phyloP scores from a whole-genome alignment of 2,797 vertebrate genomes.

The Sebastes trivittatus region DNA sequence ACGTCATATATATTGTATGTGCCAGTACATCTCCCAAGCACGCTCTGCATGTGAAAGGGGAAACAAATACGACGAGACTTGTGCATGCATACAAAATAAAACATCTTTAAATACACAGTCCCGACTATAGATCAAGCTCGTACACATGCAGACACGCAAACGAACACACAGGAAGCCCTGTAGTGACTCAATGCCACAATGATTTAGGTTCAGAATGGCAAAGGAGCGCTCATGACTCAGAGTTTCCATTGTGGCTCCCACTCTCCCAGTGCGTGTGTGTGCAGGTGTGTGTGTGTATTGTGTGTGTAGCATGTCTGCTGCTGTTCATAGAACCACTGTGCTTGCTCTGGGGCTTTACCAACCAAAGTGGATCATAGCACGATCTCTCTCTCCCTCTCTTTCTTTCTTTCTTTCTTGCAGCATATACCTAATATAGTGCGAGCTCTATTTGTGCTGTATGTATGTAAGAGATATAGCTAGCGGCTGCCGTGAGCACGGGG shows the following conservation, averaged over 20 bases:
- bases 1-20: neutral
- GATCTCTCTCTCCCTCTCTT: conserved; percentile 10
- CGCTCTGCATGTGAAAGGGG: neutral
- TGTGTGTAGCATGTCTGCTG: conserved; percentile 47
- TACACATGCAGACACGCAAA: conserved; percentile 53
- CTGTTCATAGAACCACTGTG: conserved; percentile 52
- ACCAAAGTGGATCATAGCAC: conserved; percentile 49
- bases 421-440: conserved; percentile 21
- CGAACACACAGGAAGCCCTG: conserved; percentile 77
- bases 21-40: neutral
- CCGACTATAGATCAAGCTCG: neutral
- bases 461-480: conserved; percentile 37
- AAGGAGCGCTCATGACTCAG: conserved; percentile 81
- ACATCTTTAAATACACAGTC: conserved; percentile 24
- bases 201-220: conserved; percentile 83
- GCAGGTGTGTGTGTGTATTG: conserved; percentile 32
- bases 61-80: conserved; percentile 12
- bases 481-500: conserved; percentile 23
- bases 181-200: conserved; percentile 84
- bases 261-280: conserved; percentile 61
- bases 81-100: conserved; percentile 8
- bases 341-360: conserved; percentile 55
- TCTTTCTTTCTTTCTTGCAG: conserved; percentile 13
- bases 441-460: conserved; percentile 41
- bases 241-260: conserved; percentile 82